Conservation (phyloP, 64 coral and sea anemone species). For the Montipora cactus region DNA sequence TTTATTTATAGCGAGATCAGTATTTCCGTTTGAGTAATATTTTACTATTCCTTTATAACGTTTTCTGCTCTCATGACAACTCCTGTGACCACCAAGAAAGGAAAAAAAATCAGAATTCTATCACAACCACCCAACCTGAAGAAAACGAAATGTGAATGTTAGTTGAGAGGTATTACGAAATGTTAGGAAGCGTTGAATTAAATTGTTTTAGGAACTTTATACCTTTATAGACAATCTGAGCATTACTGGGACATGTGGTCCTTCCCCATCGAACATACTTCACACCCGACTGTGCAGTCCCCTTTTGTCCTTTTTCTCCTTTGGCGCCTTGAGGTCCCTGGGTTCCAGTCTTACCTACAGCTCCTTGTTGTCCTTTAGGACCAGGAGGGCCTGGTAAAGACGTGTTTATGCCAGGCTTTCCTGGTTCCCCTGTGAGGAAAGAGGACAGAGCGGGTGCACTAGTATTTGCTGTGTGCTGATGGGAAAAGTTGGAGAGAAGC, state of each 20-base stretch:
- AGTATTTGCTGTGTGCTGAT: not conserved
- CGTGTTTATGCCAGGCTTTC: not conserved
- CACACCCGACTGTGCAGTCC: too few relatives aligned
- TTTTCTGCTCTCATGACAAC: too few relatives aligned
- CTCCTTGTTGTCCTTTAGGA: slow-evolving; percentile 36
- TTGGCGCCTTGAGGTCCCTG: slow-evolving; percentile 21
- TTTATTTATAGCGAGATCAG: too few relatives aligned
- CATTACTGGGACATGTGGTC: too few relatives aligned
- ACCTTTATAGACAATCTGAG: not conserved
- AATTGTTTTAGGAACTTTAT: not conserved
- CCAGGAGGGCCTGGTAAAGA: slow-evolving; percentile 11
- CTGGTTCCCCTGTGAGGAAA: not conserved
- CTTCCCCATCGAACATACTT: too few relatives aligned
- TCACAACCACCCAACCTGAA: too few relatives aligned
- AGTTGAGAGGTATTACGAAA: too few relatives aligned
- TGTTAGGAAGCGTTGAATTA: too few relatives aligned
- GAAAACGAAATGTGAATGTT: too few relatives aligned
- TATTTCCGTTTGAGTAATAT: not conserved
- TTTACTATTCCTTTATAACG: too few relatives aligned
- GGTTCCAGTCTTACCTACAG: slow-evolving; percentile 17
- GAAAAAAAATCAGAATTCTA: too few relatives aligned
- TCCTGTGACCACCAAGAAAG: too few relatives aligned
- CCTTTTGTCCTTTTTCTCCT: not conserved
- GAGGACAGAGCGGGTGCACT: not conserved
- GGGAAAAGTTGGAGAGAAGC: not conserved